Base-by-base conservation (phyloP, 1,140 invertebrate species). In the Microplitis mediator region DNA sequence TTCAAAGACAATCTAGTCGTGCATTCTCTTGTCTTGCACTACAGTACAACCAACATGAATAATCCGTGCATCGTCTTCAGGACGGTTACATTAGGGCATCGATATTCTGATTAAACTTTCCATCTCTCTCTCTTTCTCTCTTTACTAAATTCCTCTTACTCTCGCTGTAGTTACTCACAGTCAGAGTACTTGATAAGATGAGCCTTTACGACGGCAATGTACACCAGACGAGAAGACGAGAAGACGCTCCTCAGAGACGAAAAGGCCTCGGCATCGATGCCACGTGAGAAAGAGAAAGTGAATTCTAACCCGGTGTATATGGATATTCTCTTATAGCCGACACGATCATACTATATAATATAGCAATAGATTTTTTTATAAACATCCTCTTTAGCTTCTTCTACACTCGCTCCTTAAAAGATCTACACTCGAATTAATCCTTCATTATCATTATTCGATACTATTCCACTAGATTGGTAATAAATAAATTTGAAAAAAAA, bases 271-370 rank as follows among this genome's bases (percentile, higher is more conserved):
- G 39, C 65, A 50, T 34, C 16, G 63, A 13, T 67, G 50, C 45
- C 65, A 67, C 65, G 65, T 67, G 65, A 67, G 65, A 67, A 67
- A 67, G 65, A 54, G 65, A 67, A 67, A 67, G 65, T 50, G 52
- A 54, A 52, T 23, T 23, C 56, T 31, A 58, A 35, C 62, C 13
- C 2, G 4, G 8, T 39, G 3, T 13, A 64, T 39, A 23, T 56
- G 14, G 16, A 56, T 56, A 62, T 62, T 62, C 60, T 62, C 23
- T 50, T 64, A 14, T 50, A 36, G 51, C 65, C 23, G 34, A 67
- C 39, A 64, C 65, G 32, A 36, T 16, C 14, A 62, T 45, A 45
- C 39, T 3, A 3, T 45, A 45, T 45, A 9, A 45, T 45, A 45
- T 11, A 45, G 39, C 39, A 45, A 45, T 45, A 45, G 39, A 45